These are phyloP conservation scores for Homalodisca vitripennis DNA, from an alignment of 1,140 invertebrate genomes.

Conservation along the genomic window DNA sequence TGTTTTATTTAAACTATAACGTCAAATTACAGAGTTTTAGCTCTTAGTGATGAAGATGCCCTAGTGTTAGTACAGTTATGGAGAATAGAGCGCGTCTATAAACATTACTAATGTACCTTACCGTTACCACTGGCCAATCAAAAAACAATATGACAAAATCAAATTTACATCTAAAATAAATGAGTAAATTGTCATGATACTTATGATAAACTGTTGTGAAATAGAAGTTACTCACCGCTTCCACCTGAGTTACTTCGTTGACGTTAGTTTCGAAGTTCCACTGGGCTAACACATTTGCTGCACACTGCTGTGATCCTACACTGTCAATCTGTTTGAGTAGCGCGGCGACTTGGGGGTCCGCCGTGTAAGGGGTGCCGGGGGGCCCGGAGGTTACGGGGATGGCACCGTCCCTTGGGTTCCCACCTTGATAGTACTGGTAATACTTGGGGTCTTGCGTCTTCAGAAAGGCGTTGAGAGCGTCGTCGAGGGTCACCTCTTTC, in stretches of 20 bases:
- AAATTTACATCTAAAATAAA: no score
- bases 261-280: conserved; percentile 88
- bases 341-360: conserved; percentile 36
- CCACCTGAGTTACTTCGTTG: conserved; percentile 74
- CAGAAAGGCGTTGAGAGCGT: conserved; percentile 32
- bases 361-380: neutral
- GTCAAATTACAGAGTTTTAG: no score
- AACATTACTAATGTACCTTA: no score
- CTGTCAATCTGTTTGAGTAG: conserved; percentile 69
- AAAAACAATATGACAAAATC: no score
- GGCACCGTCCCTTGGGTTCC: neutral
- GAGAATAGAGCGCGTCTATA: no score
- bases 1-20: no score
- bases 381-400: neutral
- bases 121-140: no score
- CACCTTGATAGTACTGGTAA: conserved; percentile 31
- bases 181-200: no score
- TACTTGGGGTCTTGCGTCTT: conserved; percentile 39
- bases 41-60: no score
- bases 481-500: conserved; percentile 19
- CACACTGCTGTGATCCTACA: conserved; percentile 72
- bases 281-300: conserved; percentile 76
- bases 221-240: conserved; percentile 84
- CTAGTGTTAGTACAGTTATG: no score
- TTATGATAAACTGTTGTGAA: no score